These are phyloP conservation scores for Nymphalis polychloros DNA, from an alignment of 2,888 invertebrate genomes.

Conservation along the genomic window DNA sequence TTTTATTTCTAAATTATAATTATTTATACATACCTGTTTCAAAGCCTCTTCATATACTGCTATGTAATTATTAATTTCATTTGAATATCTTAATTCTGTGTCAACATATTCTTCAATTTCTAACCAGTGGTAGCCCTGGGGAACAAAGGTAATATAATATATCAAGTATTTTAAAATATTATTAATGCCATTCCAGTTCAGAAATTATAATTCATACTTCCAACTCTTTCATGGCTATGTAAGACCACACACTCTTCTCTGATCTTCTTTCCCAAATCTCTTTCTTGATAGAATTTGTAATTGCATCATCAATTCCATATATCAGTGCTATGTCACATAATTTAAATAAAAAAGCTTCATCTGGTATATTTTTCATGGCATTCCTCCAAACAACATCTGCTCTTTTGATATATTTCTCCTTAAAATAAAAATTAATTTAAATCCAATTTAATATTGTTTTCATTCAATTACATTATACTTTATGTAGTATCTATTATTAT, in stretches of 20 bases:
- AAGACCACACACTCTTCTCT: conserved; percentile 68
- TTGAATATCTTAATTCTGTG: conserved; percentile 53
- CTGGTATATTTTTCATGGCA: conserved; percentile 79
- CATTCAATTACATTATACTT: not conserved
- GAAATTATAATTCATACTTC: conserved; percentile 51
- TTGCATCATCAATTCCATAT: conserved; percentile 80
- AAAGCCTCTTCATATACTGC: conserved; percentile 70
- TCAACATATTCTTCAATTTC: conserved; percentile 65
- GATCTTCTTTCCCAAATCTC: conserved; percentile 65
- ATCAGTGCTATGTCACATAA: conserved; percentile 81
- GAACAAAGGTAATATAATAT: conserved; percentile 20
- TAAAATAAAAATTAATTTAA: conserved; percentile 37
- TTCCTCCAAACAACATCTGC: conserved; percentile 83
- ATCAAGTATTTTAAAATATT: not conserved
- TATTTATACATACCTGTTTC: conserved; percentile 49
- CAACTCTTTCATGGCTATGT: conserved; percentile 69
- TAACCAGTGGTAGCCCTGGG: conserved; percentile 68
- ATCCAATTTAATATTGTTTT: not conserved
- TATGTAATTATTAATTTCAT: conserved; percentile 61
- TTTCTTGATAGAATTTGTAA: conserved; percentile 69
- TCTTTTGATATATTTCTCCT: conserved; percentile 78
- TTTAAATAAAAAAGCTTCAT: conserved; percentile 82
- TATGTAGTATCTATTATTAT: too few relatives aligned
- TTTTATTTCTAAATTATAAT: too few relatives aligned
- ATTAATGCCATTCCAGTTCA: too few relatives aligned